These are phyloP conservation scores for Catostylus mosaicus DNA, from an alignment of 30 jellyfish, hydroid and myxozoan species.

Conservation along the genomic window DNA sequence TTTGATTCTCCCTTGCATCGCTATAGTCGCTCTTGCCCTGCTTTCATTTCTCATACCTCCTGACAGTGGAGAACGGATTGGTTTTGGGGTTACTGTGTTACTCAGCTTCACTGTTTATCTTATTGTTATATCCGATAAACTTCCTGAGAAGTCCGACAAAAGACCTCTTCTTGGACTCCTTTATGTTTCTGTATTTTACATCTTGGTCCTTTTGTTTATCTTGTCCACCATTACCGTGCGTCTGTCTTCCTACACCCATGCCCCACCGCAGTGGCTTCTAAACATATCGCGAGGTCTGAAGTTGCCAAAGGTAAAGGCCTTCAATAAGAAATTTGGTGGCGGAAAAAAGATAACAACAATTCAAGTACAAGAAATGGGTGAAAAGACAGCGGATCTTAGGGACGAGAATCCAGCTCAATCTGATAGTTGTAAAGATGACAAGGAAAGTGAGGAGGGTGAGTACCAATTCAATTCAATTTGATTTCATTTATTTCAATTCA, in stretches of 20 bases:
- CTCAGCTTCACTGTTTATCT: conserved; percentile 88
- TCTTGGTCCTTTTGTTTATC: conserved; percentile 55
- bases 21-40: conserved; percentile 56
- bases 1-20: conserved; percentile 77
- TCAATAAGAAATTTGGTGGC: not conserved
- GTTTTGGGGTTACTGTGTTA: conserved; percentile 87
- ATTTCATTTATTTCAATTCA: too few relatives aligned
- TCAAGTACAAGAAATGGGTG: not conserved
- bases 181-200: conserved; percentile 60
- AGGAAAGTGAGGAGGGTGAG: conserved; percentile 1
- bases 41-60: conserved; percentile 83
- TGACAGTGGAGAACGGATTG: conserved; percentile 85
- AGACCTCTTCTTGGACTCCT: conserved; percentile 80
- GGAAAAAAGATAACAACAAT: conserved; percentile 9
- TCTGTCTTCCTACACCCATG: conserved; percentile 32
- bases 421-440: not conserved
- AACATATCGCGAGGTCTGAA: conserved; percentile 24
- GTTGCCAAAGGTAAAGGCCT: not conserved
- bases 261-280: conserved; percentile 67
- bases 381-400: not conserved
- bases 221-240: conserved; percentile 56
- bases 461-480: not conserved
- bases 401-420: not conserved
- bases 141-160: conserved; percentile 88
- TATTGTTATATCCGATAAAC: conserved; percentile 78